Conservation (phyloP, 2,113 vertebrate species). For the Cricetomys ansorgei region DNA sequence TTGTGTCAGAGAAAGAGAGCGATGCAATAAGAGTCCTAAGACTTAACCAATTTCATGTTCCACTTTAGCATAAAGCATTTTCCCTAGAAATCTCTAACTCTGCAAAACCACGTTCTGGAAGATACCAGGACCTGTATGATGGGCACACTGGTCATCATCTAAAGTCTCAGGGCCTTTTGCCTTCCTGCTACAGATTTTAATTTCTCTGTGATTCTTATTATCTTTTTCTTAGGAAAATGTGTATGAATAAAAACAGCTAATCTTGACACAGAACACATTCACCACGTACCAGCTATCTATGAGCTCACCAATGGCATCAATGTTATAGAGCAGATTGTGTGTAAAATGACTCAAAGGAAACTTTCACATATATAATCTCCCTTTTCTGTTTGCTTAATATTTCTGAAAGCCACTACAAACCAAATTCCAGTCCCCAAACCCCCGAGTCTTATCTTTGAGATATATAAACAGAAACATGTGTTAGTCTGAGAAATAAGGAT, state of each 20-base stretch:
- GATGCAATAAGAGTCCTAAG: neutral
- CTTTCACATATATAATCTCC: no score
- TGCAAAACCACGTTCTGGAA: neutral
- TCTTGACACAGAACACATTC: neutral
- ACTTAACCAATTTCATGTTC: neutral
- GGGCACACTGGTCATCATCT: neutral
- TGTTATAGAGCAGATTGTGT: neutral
- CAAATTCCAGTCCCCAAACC: neutral
- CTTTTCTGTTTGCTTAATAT: conserved; percentile 7
- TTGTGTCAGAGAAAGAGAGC: neutral
- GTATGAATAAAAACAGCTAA: neutral
- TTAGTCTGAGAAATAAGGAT: neutral
- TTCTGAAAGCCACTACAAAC: conserved; percentile 3
- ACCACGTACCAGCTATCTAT: neutral
- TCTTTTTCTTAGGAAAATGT: conserved; percentile 5
- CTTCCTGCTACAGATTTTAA: neutral
- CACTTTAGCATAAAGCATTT: conserved; percentile 27
- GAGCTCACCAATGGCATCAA: neutral
- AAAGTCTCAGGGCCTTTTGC: neutral
- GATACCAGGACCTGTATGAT: neutral
- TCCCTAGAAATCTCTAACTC: conserved; percentile 10
- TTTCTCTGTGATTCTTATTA: neutral
- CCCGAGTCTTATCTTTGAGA: neutral
- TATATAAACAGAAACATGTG: neutral
- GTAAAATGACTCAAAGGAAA: neutral